Evolutionary conservation across 1,140 invertebrate genomes (phyloP), one percentile per base, ranked within the genome.

Genomic region (Rhopalosiphum padi): DNA sequence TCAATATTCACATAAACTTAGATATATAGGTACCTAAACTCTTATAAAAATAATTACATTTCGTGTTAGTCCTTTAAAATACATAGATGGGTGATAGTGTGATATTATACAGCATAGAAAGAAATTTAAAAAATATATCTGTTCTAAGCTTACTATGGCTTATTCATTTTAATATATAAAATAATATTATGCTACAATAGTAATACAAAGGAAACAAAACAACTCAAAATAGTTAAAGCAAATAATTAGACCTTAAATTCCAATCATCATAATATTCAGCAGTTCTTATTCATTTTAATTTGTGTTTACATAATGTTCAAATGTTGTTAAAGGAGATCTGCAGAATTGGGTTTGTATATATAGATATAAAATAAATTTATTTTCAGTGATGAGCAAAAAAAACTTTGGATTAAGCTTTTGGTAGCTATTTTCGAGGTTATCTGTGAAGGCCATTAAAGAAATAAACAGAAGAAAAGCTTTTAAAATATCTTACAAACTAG

Each of bases 301-400:
- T 60, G 9, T 60, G 3, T 30, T n/a, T 30, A 8, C 3, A n/a
- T 68, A n/a, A 15, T n/a, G 60, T 11, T 6, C 11, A 30, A 68
- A 68, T 15, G 60, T 68, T 68, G 60, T 68, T 68, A 3, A 68
- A 30, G 60, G 11, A 4, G 4, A 9, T 68, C 60, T 15, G 60
- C 3, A 68, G 60, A 30, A 68, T 68, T 15, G 60, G 11, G 2
- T 3, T 68, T 68, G 11, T 15, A 30, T 9, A 30, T 37, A 37
- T 30, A 15, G 3, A 68, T n/a, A 68, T 68, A 30, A 68, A 68
- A 68, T 68, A n/a, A 68, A 43, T 30, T 11, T 86, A 37, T 94
- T 97, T 86, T 96, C 96, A 9, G 18, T 35, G n/a, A 53, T 89
- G 30, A 30, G 6, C 87, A 53, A 89, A 22, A 89, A n/a, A 48